Base-by-base conservation (phyloP, 2,113 vertebrate species). In the Panthera tigris region DNA sequence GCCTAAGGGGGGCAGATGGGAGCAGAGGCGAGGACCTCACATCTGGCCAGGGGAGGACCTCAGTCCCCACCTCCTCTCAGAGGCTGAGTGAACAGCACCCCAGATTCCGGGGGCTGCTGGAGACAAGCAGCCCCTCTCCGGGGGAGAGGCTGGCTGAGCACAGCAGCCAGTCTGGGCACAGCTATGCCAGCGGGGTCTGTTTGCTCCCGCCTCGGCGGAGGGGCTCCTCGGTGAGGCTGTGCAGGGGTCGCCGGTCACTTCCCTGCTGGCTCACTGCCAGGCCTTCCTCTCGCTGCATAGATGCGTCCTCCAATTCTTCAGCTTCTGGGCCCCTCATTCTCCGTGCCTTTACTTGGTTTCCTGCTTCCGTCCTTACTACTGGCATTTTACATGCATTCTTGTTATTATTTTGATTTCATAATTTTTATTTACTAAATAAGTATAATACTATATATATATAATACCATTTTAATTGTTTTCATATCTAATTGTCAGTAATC, bases 21-120 rank as follows among this genome's bases (percentile, higher is more conserved):
- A 57, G 27, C 25, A 5, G 0, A 7, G 0, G 4, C 0, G 3
- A 66, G 25, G 55, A 3, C 18, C 15, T 36, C 4, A 2, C 10
- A 2, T 36, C 78, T 27, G 68, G 21, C 4, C 19, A 63, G 83
- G 83, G 63, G 41, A 41, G 71, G n/a, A 12, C 4, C 0, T 55
- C 0, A 0, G 3, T 81, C 36, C 50, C 61, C 61, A 52, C 33
- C 83, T 25, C 48, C 66, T n/a, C 68, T n/a, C 16, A 12, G 31
- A 39, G n/a, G 36, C 48, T 71, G 41, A 71, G 81, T 31, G 21
- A n/a, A 15, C 1, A 80, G 55, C 71, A 52, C 41, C 1, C 11
- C 31, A n/a, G 88, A 23, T 39, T n/a, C 69, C 19, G 5, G 66
- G 39, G 33, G 71, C 61, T 31, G 33, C 45, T 8, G 55, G 39